A percentile compares a stretch with the other conserved stretches of the same genome.
Conservation (phyloP, 2,888 invertebrate genomes). For the Synanthedon andrenaeformis region DNA sequence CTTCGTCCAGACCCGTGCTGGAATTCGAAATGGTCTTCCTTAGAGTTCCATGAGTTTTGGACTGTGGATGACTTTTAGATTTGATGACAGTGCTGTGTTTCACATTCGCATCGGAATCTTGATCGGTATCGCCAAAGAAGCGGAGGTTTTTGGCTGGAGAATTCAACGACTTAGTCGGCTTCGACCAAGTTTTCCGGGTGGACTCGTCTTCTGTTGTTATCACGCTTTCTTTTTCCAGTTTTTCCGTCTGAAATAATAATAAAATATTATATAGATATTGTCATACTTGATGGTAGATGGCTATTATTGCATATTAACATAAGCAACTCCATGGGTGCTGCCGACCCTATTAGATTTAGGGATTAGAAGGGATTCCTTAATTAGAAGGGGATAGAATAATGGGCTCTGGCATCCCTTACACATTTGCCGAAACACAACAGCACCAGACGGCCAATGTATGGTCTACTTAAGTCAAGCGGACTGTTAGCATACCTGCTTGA, state of each 20-base stretch:
- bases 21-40: conserved; percentile 58
- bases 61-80: conserved; percentile 33
- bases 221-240: conserved; percentile 58
- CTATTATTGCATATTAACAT: no score
- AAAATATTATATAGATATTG: not conserved
- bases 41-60: conserved; percentile 36
- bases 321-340: no score
- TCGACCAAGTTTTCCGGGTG: conserved; percentile 43
- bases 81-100: conserved; percentile 33
- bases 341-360: no score
- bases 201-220: conserved; percentile 72
- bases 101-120: conserved; percentile 76
- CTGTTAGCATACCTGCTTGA: no score
- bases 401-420: no score
- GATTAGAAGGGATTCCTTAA: no score
- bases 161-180: conserved; percentile 35
- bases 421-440: no score
- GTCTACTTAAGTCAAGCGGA: no score
- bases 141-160: conserved; percentile 78
- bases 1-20: conserved; percentile 53
- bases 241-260: conserved; percentile 39
- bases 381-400: no score
- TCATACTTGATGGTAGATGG: not conserved
- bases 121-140: conserved; percentile 87
- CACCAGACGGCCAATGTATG: no score